phyloP scores from a whole-genome alignment of 1,140 invertebrate species.

The Monomorium pharaonis region DNA sequence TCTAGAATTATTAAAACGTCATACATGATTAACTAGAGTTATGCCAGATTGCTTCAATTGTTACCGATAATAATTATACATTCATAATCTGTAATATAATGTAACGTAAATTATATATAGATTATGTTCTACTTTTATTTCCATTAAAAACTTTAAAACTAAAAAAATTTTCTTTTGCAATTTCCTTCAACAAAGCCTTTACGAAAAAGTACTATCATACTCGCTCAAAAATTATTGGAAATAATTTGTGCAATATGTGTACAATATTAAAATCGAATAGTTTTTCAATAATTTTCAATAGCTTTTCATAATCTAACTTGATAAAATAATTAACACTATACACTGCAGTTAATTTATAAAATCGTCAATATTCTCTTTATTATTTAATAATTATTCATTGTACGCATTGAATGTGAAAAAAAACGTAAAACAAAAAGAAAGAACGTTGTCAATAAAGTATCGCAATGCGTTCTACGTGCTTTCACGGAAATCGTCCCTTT shows the following conservation, averaged over 20 bases:
- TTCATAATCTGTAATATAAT: background rate
- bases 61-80: background rate
- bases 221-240: no score
- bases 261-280: no score
- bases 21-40: background rate
- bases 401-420: background rate
- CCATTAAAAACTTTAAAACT: no score
- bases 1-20: conserved; percentile 37
- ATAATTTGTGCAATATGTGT: no score
- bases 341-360: background rate
- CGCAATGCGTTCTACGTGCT: background rate
- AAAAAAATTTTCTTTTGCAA: background rate
- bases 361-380: background rate
- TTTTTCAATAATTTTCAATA: no score
- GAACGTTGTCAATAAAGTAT: background rate
- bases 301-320: no score
- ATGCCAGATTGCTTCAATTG: background rate
- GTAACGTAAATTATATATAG: background rate
- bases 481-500: background rate
- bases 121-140: background rate
- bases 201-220: no score
- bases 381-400: background rate
- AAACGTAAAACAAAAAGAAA: background rate
- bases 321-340: no score
- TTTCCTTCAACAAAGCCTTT: background rate